phyloP scores from a whole-genome alignment of 2,797 vertebrate genomes.

The Gambusia yucatana region DNA sequence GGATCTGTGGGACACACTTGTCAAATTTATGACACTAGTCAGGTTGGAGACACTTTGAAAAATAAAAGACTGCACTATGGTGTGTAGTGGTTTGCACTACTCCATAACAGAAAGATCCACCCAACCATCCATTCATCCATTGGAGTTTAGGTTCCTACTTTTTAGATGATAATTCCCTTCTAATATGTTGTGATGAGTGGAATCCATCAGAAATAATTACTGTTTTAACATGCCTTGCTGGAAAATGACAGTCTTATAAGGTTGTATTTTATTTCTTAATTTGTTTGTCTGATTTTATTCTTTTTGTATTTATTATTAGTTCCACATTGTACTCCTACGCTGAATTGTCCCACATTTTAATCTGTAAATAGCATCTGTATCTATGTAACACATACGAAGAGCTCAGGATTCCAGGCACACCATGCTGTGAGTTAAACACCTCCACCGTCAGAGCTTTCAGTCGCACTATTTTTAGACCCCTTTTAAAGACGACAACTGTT shows the following conservation, averaged over 20 bases:
- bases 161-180: neutral
- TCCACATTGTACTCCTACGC: neutral
- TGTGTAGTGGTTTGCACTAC: neutral
- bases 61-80: neutral
- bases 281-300: neutral
- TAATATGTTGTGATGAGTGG: neutral
- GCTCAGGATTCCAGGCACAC: conserved; percentile 10
- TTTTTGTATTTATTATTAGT: neutral
- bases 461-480: conserved; percentile 39
- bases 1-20: neutral
- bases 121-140: neutral
- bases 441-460: conserved; percentile 10
- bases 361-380: conserved; percentile 12
- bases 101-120: neutral
- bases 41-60: neutral
- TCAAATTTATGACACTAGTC: neutral
- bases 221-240: neutral
- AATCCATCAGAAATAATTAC: neutral
- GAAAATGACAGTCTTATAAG: neutral
- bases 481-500: conserved; percentile 36
- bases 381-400: conserved; percentile 1
- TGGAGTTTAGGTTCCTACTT: neutral
- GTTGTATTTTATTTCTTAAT: neutral
- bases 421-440: conserved; percentile 20
- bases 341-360: neutral